Conservation (phyloP, 2,113 vertebrate species). For the Stegastes partitus region DNA sequence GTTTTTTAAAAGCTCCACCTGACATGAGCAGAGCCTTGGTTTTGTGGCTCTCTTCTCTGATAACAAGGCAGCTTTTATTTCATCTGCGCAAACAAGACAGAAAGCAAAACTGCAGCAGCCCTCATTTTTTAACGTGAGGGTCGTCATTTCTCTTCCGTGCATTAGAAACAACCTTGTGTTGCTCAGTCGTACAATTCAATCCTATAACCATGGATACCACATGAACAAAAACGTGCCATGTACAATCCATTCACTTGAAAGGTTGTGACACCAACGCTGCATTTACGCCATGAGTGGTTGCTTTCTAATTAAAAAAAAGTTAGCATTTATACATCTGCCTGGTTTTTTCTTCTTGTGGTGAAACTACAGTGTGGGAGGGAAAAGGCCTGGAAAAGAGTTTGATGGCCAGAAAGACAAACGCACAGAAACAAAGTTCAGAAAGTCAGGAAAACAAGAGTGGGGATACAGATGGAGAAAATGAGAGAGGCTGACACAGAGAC, state of each 20-base stretch:
- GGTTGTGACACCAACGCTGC: background rate
- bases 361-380: background rate
- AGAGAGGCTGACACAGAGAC: constrained; percentile 29
- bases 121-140: background rate
- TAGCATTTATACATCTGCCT: background rate
- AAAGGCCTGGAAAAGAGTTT: background rate
- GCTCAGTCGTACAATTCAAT: background rate
- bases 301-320: background rate
- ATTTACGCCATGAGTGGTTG: background rate
- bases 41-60: too few relatives aligned
- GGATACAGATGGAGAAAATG: constrained; percentile 29
- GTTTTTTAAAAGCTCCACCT: too few relatives aligned
- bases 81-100: too few relatives aligned
- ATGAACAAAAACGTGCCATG: background rate
- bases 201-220: background rate
- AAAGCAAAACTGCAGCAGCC: too few relatives aligned
- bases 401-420: constrained; percentile 2
- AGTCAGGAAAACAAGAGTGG: constrained; percentile 19
- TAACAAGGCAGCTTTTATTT: too few relatives aligned
- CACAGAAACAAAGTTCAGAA: constrained; percentile 24
- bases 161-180: too few relatives aligned
- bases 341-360: too few relatives aligned
- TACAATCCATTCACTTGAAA: too few relatives aligned
- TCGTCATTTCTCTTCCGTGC: background rate
- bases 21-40: too few relatives aligned